Evolutionary conservation across 2,888 invertebrate genomes (phyloP).

Genomic region (Polylopha cassiicola): DNA sequence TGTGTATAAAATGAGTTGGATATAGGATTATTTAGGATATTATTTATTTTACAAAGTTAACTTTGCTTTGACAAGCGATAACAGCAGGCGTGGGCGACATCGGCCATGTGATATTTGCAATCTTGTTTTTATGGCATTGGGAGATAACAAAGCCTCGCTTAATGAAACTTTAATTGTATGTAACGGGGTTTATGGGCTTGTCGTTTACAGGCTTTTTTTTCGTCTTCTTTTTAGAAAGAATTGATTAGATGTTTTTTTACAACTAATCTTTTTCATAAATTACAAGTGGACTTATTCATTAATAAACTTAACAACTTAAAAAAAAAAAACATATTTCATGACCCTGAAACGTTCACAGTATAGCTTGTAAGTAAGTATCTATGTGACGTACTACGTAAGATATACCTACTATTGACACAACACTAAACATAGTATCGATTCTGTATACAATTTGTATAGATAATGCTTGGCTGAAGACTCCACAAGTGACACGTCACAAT

Average conservation of each 20-base stretch:
- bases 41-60: conserved; percentile 36
- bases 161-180: conserved; percentile 25
- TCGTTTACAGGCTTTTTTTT: conserved; percentile 7
- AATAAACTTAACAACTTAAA: too few relatives aligned
- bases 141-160: conserved; percentile 45
- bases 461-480: conserved; percentile 17
- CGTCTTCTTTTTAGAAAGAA: conserved; percentile 2
- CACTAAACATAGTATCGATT: conserved; percentile 18
- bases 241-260: too few relatives aligned
- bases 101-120: conserved; percentile 59
- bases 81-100: conserved; percentile 55
- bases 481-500: too few relatives aligned
- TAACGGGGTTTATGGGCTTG: conserved; percentile 18
- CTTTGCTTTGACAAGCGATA: conserved; percentile 53
- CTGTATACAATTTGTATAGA: conserved; percentile 20
- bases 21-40: conserved; percentile 36
- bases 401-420: conserved; percentile 4
- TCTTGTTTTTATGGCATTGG: conserved; percentile 48
- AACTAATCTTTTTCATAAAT: too few relatives aligned
- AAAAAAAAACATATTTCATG: conserved; percentile 6
- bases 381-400: conserved; percentile 1
- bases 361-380: background rate
- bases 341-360: too few relatives aligned
- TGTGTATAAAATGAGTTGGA: conserved; percentile 13
- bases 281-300: too few relatives aligned